Percentiles rank a stretch among this genome's conserved stretches.
phyloP scores from a whole-genome alignment of 2,888 invertebrate genomes.

The Leucoptera coffeella region DNA sequence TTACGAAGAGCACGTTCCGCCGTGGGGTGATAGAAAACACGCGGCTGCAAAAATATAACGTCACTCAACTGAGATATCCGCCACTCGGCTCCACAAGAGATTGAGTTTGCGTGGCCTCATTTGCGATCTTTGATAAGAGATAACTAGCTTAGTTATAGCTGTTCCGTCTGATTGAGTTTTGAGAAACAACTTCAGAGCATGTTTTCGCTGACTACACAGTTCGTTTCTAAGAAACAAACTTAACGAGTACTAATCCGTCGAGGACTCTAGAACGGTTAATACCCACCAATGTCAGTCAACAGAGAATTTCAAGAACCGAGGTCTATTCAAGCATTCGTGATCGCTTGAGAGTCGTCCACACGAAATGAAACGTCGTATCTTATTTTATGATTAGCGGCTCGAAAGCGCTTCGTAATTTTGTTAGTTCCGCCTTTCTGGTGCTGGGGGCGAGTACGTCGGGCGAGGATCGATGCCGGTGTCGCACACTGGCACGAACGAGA shows the following conservation, averaged over 20 bases:
- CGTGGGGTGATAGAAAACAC: slow-evolving; percentile 6
- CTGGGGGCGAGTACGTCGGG: slow-evolving; percentile 49
- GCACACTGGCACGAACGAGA: slow-evolving; percentile 39
- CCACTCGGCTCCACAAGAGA: slow-evolving; percentile 10
- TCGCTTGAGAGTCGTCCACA: slow-evolving; percentile 49
- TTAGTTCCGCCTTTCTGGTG: slow-evolving; percentile 56
- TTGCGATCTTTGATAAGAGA: slow-evolving; percentile 8
- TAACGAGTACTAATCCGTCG: no score
- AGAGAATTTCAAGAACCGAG: slow-evolving; percentile 50
- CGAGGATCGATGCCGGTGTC: slow-evolving; percentile 49
- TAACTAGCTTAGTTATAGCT: no score
- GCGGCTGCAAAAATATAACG: slow-evolving; percentile 30
- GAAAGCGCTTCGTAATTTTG: slow-evolving; percentile 55
- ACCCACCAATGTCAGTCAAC: slow-evolving; percentile 39
- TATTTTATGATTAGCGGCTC: slow-evolving; percentile 55
- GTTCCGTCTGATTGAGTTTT: no score
- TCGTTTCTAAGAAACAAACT: no score
- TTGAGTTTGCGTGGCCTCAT: slow-evolving; percentile 14
- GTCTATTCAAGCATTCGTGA: slow-evolving; percentile 49
- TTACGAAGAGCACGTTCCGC: slow-evolving; percentile 9
- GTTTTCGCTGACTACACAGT: no score
- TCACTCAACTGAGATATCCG: slow-evolving; percentile 27
- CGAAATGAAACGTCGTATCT: slow-evolving; percentile 55
- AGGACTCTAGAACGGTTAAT: no score
- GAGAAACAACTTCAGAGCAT: no score